These are phyloP conservation scores for Melospiza melodia DNA, from an alignment of 2,113 vertebrate species.

Conservation along the genomic window DNA sequence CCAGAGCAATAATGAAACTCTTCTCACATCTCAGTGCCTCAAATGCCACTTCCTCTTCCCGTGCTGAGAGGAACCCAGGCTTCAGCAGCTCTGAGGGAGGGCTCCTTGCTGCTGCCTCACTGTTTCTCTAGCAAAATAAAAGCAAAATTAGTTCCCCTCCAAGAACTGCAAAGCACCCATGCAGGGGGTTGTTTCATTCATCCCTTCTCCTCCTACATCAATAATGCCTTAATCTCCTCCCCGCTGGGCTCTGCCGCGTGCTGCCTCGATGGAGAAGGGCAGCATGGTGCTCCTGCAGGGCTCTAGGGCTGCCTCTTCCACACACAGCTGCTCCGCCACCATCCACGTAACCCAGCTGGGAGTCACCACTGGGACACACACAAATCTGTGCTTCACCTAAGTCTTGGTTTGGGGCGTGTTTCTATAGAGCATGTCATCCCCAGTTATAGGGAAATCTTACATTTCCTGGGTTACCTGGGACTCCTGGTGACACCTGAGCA, in stretches of 20 bases:
- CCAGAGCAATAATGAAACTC: constrained; percentile 56
- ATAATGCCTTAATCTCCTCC: constrained; percentile 19
- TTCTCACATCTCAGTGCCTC: constrained; percentile 7
- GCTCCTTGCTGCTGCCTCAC: fast-evolving
- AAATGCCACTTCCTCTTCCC: not conserved
- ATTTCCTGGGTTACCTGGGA: not conserved
- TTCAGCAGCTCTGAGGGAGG: not conserved
- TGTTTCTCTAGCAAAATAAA: constrained; percentile 18
- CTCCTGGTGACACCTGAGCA: not conserved
- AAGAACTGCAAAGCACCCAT: not conserved
- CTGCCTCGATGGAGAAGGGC: not conserved
- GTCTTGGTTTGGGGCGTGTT: not conserved
- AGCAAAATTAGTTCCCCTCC: constrained; percentile 39
- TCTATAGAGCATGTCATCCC: not conserved
- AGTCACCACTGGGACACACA: not conserved
- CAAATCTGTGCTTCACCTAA: not conserved
- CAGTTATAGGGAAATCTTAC: not conserved
- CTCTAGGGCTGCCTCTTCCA: not conserved
- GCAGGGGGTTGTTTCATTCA: constrained; percentile 5
- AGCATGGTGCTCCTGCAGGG: not conserved
- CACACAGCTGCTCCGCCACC: not conserved
- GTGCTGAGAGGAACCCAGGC: not conserved
- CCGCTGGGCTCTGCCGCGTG: not conserved
- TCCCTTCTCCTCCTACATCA: not conserved
- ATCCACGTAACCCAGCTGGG: not conserved